phyloP scores from a whole-genome alignment of 2,888 invertebrate species.

The Adelphocoris suturalis region DNA sequence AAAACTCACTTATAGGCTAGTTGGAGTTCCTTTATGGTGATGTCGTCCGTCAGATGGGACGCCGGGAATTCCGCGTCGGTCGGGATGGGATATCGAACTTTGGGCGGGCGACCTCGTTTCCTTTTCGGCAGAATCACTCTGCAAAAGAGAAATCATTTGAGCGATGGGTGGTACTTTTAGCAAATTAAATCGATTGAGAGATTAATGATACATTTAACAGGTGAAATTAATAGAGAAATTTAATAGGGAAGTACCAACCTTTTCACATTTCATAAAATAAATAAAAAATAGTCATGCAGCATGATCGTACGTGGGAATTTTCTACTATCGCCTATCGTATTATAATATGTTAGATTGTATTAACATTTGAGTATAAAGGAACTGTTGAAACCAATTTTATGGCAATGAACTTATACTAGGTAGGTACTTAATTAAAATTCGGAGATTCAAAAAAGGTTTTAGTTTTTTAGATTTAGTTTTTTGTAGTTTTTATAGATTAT shows the following conservation, averaged over 20 bases:
- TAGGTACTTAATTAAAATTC: too few species aligned
- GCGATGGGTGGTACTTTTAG: neutral
- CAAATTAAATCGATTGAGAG: neutral
- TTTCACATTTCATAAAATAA: neutral
- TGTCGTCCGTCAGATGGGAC: slow-evolving; percentile 65
- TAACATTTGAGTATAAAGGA: too few species aligned
- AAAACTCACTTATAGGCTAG: slow-evolving; percentile 67
- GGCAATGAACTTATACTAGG: too few species aligned
- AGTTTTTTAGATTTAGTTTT: too few species aligned
- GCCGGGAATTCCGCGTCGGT: slow-evolving; percentile 67
- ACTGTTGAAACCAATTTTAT: too few species aligned
- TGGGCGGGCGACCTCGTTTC: slow-evolving; percentile 71
- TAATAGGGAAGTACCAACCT: neutral
- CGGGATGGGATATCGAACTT: slow-evolving; percentile 58
- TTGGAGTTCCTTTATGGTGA: slow-evolving; percentile 65
- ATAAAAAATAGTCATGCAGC: too few species aligned
- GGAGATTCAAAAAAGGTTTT: too few species aligned
- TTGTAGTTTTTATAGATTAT: too few species aligned
- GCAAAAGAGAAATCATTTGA: too few species aligned
- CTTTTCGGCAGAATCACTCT: slow-evolving; percentile 47
- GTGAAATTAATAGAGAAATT: neutral
- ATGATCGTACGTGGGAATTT: neutral
- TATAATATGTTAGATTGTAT: too few species aligned
- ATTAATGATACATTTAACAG: neutral
- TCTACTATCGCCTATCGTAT: too few species aligned